These are phyloP conservation scores for Mercenaria mercenaria DNA, from an alignment of 1,140 invertebrate genomes.

Conservation along the genomic window DNA sequence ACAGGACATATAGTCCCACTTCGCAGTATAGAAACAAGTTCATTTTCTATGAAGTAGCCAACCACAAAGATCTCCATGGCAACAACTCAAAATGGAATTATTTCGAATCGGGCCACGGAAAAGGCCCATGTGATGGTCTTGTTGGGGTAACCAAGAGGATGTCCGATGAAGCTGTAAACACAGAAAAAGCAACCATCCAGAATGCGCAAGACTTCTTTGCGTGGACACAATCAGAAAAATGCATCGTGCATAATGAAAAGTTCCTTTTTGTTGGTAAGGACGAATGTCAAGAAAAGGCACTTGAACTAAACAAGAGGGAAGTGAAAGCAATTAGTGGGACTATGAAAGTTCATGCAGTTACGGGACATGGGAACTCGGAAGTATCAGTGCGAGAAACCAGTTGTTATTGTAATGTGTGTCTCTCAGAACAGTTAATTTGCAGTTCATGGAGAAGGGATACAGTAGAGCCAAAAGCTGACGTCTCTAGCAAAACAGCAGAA, in stretches of 20 bases:
- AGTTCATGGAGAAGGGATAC: slow-evolving; percentile 23
- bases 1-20: slow-evolving; percentile 19
- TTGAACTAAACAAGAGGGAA: not conserved
- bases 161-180: not conserved
- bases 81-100: too few species aligned
- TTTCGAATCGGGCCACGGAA: not conserved
- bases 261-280: slow-evolving; percentile 48
- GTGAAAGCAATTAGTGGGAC: not conserved
- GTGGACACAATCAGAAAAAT: not conserved
- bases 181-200: not conserved
- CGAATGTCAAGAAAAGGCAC: not conserved
- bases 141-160: not conserved
- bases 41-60: not conserved
- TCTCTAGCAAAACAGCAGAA: too few species aligned
- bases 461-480: too few species aligned
- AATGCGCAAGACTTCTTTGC: not conserved
- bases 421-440: not conserved
- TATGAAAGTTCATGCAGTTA: not conserved
- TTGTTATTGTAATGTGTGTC: not conserved
- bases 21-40: slow-evolving; percentile 12
- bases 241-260: not conserved
- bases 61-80: not conserved
- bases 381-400: not conserved
- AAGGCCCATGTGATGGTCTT: not conserved
- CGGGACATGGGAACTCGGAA: not conserved